Evolutionary conservation across 2,113 vertebrate genomes (phyloP), one percentile per base, ranked within the genome.

Genomic region (Antechinus flavipes): DNA sequence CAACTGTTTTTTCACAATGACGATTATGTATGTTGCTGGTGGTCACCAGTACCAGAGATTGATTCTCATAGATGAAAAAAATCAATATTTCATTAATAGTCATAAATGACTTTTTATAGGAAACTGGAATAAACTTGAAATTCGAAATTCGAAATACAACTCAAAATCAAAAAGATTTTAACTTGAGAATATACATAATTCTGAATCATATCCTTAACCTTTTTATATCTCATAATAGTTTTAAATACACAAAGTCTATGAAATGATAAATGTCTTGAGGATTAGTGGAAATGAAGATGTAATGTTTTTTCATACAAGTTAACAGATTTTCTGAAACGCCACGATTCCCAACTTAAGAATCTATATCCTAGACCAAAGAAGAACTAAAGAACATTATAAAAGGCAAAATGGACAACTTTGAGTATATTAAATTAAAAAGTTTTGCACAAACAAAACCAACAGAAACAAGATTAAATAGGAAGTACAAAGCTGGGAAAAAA

Each of bases 81-180:
- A 76, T 3, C 2, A 92, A 14, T 58, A 76, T 76, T n/a, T n/a
- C 61, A 76, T n/a, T 76, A 76, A n/a, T n/a, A 76, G 35, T 76
- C 14, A n/a, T 61, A 61, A n/a, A 24, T 55, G 30, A 68, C 14
- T 35, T n/a, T 14, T 68, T n/a, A n/a, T 35, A n/a, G 35, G 14
- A 68, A 76, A 76, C 35, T 89, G 23, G 10, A 92, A 25, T 12
- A 2, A 91, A 55, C 49, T 92, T 54, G 49, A 3, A 92, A 90
- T 49, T 0, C 56, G 89, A 58, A 96, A 92, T 90, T 94, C 93
- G 23, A 90, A 96, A 92, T 52, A 2, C 2, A 94, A 90, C 24
- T 42, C 2, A 19, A 19, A 76, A 76, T 76, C 27, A 35, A 14
- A 76, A 76, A 76, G 14, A 76, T 76, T n/a, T 19, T 76, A 35